Evolutionary conservation across 1,140 invertebrate species (phyloP).

Genomic region (Trinorchestia longiramus): DNA sequence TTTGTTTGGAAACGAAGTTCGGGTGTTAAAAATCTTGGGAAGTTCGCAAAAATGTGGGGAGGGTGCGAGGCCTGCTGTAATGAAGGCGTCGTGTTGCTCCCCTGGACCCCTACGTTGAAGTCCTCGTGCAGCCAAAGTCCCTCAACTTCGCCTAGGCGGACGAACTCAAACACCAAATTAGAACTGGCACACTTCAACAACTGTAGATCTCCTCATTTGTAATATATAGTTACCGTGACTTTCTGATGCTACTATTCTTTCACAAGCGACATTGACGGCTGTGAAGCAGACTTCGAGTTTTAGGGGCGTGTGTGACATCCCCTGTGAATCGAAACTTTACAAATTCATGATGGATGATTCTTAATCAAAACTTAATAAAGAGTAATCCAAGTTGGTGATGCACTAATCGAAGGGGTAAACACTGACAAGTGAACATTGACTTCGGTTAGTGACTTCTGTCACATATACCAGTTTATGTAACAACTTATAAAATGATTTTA

Average conservation of each 20-base stretch:
- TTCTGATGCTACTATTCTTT: not conserved
- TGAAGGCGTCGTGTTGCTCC: not conserved
- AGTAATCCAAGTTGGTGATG: too few species aligned
- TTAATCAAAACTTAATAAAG: not conserved
- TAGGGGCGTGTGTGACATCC: not conserved
- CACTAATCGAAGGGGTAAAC: not conserved
- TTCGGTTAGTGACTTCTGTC: not conserved
- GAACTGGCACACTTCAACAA: not conserved
- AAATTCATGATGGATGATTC: not conserved
- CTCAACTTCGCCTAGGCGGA: not conserved
- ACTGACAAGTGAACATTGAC: not conserved
- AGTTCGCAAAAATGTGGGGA: constrained; percentile 36
- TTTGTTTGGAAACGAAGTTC: constrained; percentile 54
- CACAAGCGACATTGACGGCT: not conserved
- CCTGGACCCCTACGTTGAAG: not conserved
- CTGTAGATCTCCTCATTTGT: not conserved
- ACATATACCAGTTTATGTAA: not conserved
- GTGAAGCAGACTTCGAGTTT: not conserved
- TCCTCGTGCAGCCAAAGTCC: not conserved
- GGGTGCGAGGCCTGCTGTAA: constrained; percentile 3
- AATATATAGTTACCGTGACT: not conserved
- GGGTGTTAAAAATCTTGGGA: constrained; percentile 41
- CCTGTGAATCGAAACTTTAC: not conserved
- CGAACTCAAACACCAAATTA: not conserved
- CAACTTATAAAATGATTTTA: not conserved